These are phyloP conservation scores for Catocala sponsa DNA, from an alignment of 2,888 invertebrate species.

Conservation along the genomic window DNA sequence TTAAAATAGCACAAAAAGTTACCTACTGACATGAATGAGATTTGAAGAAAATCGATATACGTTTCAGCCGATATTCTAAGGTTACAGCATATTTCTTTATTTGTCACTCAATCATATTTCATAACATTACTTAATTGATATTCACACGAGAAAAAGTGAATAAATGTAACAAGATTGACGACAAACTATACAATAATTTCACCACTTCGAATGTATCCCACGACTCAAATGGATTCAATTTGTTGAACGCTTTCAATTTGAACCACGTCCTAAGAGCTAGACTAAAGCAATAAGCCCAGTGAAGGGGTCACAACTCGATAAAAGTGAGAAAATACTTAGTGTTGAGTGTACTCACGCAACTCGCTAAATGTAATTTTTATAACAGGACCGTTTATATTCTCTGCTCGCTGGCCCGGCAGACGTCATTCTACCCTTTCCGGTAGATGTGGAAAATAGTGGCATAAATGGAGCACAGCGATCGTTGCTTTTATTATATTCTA, in stretches of 20 bases:
- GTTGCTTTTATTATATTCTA: too few relatives aligned
- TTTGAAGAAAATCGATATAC: too few relatives aligned
- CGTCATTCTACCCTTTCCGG: too few relatives aligned
- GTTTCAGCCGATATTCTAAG: too few relatives aligned
- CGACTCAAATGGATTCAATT: conserved; percentile 26
- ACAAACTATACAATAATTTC: background rate
- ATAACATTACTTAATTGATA: too few relatives aligned
- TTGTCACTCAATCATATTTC: too few relatives aligned
- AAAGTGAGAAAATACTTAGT: conserved; percentile 15
- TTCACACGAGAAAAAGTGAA: background rate
- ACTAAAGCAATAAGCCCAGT: conserved; percentile 36
- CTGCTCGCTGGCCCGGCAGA: too few relatives aligned
- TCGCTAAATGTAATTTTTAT: conserved; percentile 4
- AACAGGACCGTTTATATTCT: conserved; percentile 1
- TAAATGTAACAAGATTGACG: background rate
- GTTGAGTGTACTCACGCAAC: conserved; percentile 12
- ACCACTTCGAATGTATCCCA: background rate
- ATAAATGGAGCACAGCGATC: too few relatives aligned
- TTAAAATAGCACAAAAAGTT: too few relatives aligned
- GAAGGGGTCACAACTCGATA: conserved; percentile 22
- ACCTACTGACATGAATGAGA: too few relatives aligned
- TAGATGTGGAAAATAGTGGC: too few relatives aligned
- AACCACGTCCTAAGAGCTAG: conserved; percentile 39
- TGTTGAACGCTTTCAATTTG: conserved; percentile 35
- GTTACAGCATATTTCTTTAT: too few relatives aligned